Evolutionary conservation across 2,888 invertebrate genomes (phyloP).

Genomic region (Nemurella pictetii): DNA sequence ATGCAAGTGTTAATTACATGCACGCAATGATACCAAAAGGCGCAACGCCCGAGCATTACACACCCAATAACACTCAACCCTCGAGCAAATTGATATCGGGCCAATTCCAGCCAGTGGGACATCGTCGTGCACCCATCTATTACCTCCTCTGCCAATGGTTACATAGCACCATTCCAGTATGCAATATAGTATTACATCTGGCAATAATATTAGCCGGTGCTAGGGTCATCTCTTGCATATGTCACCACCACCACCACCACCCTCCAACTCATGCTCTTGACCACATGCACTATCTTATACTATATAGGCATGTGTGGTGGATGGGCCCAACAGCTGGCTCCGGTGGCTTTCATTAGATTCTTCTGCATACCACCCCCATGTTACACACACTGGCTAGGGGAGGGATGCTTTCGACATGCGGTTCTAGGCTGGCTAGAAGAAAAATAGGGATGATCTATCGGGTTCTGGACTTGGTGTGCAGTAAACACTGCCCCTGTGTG

Average conservation of each 20-base stretch:
- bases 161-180: not conserved
- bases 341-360: not conserved
- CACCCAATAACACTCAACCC: not conserved
- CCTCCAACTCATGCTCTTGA: not conserved
- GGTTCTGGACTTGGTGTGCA: not conserved
- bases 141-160: not conserved
- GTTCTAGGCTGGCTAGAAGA: not conserved
- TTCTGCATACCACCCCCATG: not conserved
- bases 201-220: not conserved
- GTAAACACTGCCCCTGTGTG: not conserved
- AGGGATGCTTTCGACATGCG: not conserved
- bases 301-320: not conserved
- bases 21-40: not conserved
- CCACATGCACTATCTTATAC: conserved; percentile 1
- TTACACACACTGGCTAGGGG: not conserved
- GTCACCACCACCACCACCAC: not conserved
- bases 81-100: not conserved
- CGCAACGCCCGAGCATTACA: not conserved
- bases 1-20: not conserved
- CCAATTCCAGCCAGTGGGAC: not conserved
- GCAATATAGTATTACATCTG: not conserved
- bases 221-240: conserved; percentile 10
- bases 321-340: not conserved
- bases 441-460: not conserved
- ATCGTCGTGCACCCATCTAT: not conserved